These are phyloP conservation scores for Clitarchus hookeri DNA, from an alignment of 2,888 invertebrate genomes.

Conservation along the genomic window DNA sequence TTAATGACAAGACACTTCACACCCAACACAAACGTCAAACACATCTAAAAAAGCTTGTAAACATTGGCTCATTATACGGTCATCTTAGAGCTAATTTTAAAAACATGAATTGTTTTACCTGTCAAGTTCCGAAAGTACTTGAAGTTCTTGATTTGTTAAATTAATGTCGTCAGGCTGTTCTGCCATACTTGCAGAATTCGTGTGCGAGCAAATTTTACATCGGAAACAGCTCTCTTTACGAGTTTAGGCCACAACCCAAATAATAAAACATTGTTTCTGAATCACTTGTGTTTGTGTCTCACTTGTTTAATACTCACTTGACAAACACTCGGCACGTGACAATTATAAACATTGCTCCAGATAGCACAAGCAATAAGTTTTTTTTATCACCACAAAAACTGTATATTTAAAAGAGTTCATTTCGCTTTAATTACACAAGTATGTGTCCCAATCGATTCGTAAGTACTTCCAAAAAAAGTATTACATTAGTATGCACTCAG, in stretches of 20 bases:
- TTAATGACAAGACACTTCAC: neutral
- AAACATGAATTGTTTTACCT: conserved; percentile 61
- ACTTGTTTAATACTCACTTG: neutral
- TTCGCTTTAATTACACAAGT: neutral
- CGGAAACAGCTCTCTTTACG: neutral
- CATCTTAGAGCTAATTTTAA: neutral
- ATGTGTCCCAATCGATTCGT: too few species aligned
- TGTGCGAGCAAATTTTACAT: conserved; percentile 27
- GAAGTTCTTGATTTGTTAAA: conserved; percentile 81
- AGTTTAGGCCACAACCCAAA: neutral
- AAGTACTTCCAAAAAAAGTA: too few species aligned
- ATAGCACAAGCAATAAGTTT: neutral
- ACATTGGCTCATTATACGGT: too few species aligned
- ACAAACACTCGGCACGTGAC: neutral
- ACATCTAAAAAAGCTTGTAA: neutral
- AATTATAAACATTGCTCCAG: neutral
- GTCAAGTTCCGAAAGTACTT: conserved; percentile 85
- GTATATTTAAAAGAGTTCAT: neutral
- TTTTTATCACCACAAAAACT: neutral
- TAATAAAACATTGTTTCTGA: too few species aligned
- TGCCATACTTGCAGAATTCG: conserved; percentile 51
- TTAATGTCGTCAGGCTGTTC: conserved; percentile 70
- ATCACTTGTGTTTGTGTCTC: neutral
- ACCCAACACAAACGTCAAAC: neutral
- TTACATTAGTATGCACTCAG: too few species aligned